Evolutionary conservation across 2,888 invertebrate genomes (phyloP), one percentile per base, ranked within the genome.

Genomic region (Drosophila leonis): DNA sequence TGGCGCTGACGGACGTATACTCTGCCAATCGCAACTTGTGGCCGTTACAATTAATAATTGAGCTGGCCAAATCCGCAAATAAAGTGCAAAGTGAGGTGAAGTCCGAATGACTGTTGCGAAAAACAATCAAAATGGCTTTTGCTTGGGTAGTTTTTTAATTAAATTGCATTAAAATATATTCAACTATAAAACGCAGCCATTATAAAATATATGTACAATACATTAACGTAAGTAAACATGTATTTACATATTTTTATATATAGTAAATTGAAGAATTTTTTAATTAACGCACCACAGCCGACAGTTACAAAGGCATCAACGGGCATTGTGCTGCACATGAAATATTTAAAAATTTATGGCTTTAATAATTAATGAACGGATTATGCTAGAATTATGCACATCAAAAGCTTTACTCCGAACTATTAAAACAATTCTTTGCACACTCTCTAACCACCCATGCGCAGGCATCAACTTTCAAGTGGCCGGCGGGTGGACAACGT

Each of bases 71-170:
- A 84, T 81, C 61, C 79, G 72, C 72, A 82, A 83, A 77, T 77
- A 82, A 84, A 67, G 66, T 72, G 75, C 65, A 65, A 75, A 69
- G 18, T 44, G 61, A 27, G 46, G 49, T 31, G 27, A 59, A 57
- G 64, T 31, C 24, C 42, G 42, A 42, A 15, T 7, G 46, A 9
- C 33, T 20, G 52, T 39, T n/a, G 46, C 44, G 27, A 51, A 64
- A 66, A 31, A 37, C 44, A 64, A 65, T 56, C 68, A 71, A 65
- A 39, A 63, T 61, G 60, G 62, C 77, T 70, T 54, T 76, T 63
- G 70, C 66, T 69, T 69, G 68, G 70, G 63, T 73, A 56, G 57
- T 68, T 78, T 81, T 81, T 81, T 81, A 81, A 84, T 81, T 81
- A 84, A 81, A 81, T 72, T 78, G 64, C 71, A 84, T 78, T 78